A percentile compares a stretch with the other conserved stretches of the same genome.
These are phyloP conservation scores for Kobus ellipsiprymnus DNA, from an alignment of 2,113 vertebrate species.

Conservation along the genomic window DNA sequence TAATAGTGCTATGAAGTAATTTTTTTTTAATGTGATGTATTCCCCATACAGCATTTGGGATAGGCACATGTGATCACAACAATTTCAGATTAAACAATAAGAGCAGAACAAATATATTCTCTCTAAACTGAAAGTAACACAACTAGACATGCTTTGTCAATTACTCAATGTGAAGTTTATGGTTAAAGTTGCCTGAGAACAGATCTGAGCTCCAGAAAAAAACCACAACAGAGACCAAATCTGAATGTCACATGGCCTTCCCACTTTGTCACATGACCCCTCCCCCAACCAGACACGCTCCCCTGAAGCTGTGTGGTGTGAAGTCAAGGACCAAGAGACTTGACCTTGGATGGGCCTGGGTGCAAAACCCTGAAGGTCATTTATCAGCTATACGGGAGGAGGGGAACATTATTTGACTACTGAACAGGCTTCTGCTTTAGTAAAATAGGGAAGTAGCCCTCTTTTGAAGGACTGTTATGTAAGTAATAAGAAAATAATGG, in stretches of 20 bases:
- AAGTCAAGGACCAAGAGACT: neutral
- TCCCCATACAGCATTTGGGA: neutral
- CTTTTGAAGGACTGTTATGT: neutral
- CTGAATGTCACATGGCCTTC: neutral
- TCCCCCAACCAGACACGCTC: neutral
- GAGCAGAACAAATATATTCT: neutral
- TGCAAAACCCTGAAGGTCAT: neutral
- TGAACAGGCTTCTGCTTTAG: neutral
- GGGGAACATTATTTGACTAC: neutral
- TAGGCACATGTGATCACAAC: neutral
- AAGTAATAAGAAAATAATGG: neutral
- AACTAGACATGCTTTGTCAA: neutral
- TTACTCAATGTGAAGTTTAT: neutral
- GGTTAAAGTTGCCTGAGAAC: constrained; percentile 3
- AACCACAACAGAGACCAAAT: constrained; percentile 16
- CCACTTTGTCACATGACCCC: neutral
- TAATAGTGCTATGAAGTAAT: neutral
- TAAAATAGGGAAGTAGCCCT: neutral
- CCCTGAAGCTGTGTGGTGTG: neutral
- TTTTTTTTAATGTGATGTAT: neutral
- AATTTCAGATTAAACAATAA: neutral
- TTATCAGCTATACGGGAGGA: neutral
- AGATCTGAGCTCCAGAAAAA: neutral
- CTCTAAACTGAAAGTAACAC: constrained; percentile 10
- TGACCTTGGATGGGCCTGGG: neutral